These are phyloP conservation scores for Pelagia noctiluca DNA, from an alignment of 30 jellyfish, hydroid and myxozoan genomes.

Conservation along the genomic window DNA sequence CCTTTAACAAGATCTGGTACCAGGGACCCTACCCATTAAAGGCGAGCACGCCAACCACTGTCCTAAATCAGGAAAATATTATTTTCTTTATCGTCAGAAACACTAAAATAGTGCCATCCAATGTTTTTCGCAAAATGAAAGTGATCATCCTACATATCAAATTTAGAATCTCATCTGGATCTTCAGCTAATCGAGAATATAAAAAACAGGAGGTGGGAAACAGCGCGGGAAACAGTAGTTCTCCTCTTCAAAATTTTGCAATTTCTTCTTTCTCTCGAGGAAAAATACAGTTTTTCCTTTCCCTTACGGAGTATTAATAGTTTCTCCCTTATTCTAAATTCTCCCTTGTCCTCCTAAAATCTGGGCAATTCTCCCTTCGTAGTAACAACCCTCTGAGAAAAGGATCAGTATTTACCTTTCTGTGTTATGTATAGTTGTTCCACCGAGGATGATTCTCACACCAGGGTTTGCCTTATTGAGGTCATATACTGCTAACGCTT, in stretches of 20 bases:
- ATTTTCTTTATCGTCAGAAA: too few species aligned
- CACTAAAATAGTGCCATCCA: too few species aligned
- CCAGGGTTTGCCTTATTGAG: constrained; percentile 91
- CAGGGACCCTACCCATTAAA: too few species aligned
- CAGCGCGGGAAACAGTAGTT: background rate
- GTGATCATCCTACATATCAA: too few species aligned
- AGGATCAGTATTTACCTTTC: constrained; percentile 75
- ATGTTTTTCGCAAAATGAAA: too few species aligned
- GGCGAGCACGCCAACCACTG: too few species aligned
- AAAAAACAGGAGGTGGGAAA: too few species aligned
- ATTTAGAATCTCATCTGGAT: too few species aligned
- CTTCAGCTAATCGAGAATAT: too few species aligned
- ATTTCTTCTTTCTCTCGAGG: background rate
- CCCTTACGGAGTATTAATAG: background rate
- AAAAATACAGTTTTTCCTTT: background rate
- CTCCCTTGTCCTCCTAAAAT: background rate
- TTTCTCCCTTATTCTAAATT: background rate
- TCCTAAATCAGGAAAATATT: too few species aligned
- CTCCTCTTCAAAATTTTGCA: background rate
- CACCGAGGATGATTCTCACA: constrained; percentile 88
- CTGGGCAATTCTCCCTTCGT: background rate
- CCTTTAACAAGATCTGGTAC: too few species aligned
- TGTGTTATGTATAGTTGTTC: constrained; percentile 85
- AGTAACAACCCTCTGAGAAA: background rate
- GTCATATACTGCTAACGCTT: constrained; percentile 86